phyloP scores from a whole-genome alignment of 2,113 vertebrate genomes.

The Bubalus kerabau region DNA sequence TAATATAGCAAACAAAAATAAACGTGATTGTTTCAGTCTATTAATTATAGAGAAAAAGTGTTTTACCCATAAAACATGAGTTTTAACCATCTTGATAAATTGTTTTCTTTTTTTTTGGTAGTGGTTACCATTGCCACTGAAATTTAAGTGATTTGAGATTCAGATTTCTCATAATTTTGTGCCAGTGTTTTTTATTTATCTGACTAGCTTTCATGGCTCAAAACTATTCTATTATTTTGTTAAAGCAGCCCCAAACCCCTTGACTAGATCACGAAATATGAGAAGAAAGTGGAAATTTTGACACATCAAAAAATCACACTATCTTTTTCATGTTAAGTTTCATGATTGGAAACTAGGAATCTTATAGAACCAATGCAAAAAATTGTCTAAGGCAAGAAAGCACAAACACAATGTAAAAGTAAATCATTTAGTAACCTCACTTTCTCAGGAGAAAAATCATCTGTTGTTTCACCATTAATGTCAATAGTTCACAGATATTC shows the following conservation, averaged over 20 bases:
- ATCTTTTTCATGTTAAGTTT: background rate
- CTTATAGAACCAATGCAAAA: background rate
- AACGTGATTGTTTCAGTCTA: background rate
- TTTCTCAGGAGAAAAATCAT: background rate
- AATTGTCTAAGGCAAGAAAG: background rate
- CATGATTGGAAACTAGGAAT: background rate
- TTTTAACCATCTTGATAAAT: background rate
- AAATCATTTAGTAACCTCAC: background rate
- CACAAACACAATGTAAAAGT: background rate
- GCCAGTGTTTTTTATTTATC: background rate
- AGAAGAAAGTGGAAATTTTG: background rate
- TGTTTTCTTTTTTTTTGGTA: background rate
- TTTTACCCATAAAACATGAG: background rate
- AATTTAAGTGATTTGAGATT: background rate
- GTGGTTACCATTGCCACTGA: background rate
- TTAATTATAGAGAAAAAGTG: background rate
- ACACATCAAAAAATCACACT: background rate
- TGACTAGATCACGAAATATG: background rate
- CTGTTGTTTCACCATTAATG: background rate
- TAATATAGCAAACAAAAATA: background rate
- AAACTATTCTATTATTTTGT: background rate
- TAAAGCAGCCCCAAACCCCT: background rate
- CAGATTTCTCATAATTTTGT: background rate
- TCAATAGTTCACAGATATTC: background rate
- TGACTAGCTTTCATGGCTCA: background rate